Evolutionary conservation across 2,797 vertebrate genomes (phyloP).

Genomic region (Neosalanx taihuensis): DNA sequence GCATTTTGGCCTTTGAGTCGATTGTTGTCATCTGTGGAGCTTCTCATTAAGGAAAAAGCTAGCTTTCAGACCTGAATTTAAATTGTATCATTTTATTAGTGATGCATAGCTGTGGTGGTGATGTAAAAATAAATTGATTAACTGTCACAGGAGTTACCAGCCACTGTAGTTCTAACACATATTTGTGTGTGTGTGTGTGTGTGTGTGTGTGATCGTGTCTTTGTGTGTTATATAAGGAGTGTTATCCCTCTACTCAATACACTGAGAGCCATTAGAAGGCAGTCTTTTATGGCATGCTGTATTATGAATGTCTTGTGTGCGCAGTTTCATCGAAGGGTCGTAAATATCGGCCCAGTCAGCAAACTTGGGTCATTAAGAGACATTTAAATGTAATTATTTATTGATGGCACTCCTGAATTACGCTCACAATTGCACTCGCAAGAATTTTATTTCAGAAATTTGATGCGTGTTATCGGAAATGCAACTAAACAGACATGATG

Average conservation of each 20-base stretch:
- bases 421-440: slow-evolving; percentile 56
- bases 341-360: slow-evolving; percentile 74
- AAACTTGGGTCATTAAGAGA: slow-evolving; percentile 77
- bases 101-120: slow-evolving; percentile 33
- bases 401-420: slow-evolving; percentile 78
- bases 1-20: neutral
- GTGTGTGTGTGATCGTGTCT: slow-evolving; percentile 58
- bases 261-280: slow-evolving; percentile 71
- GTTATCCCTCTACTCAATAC: slow-evolving; percentile 68
- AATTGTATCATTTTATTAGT: slow-evolving; percentile 38
- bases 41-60: slow-evolving; percentile 27
- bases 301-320: slow-evolving; percentile 71
- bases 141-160: too few relatives aligned
- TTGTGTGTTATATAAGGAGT: slow-evolving; percentile 65
- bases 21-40: neutral
- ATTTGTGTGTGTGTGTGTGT: slow-evolving; percentile 59
- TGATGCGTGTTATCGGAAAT: slow-evolving; percentile 51
- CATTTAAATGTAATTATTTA: slow-evolving; percentile 83
- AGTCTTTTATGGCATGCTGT: slow-evolving; percentile 75
- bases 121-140: neutral
- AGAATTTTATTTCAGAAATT: slow-evolving; percentile 59
- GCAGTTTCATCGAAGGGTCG: slow-evolving; percentile 70
- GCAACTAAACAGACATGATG: slow-evolving; percentile 65
- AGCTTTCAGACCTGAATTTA: slow-evolving; percentile 28
- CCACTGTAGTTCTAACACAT: neutral